Percentiles rank a stretch among this genome's conserved stretches.
Evolutionary conservation across 2,888 invertebrate genomes (phyloP).

Genomic region (Drosophila atripex): DNA sequence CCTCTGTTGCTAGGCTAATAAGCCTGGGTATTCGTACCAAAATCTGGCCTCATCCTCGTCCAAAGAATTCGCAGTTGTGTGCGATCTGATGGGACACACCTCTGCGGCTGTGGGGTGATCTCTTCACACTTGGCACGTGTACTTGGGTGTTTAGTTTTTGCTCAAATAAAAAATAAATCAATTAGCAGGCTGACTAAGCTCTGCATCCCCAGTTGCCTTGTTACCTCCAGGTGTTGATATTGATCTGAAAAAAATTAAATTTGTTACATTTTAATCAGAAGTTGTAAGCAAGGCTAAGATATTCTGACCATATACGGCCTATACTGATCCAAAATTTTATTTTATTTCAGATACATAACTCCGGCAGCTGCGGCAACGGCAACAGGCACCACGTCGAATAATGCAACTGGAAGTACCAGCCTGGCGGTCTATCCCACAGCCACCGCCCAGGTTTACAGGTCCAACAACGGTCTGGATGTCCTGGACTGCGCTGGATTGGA

Average conservation of each 20-base stretch:
- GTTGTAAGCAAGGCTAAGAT: neutral
- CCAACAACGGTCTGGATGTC: constrained; percentile 71
- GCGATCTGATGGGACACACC: constrained; percentile 53
- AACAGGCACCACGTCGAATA: constrained; percentile 45
- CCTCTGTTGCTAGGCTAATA: constrained; percentile 54
- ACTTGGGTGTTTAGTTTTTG: constrained; percentile 39
- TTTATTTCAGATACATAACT: constrained; percentile 79
- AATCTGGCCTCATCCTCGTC: constrained; percentile 20
- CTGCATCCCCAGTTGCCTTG: constrained; percentile 21
- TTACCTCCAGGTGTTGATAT: constrained; percentile 9
- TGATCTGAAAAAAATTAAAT: neutral
- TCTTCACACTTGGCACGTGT: constrained; percentile 61
- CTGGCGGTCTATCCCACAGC: constrained; percentile 79
- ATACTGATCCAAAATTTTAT: neutral
- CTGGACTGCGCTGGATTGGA: constrained; percentile 70
- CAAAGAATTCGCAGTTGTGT: constrained; percentile 65
- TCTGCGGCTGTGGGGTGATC: constrained; percentile 52
- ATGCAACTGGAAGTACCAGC: constrained; percentile 60
- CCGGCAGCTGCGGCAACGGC: constrained; percentile 80
- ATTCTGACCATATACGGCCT: too few species aligned
- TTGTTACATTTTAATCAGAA: neutral
- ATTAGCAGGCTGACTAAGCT: constrained; percentile 62
- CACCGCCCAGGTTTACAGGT: constrained; percentile 80
- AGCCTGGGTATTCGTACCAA: neutral
- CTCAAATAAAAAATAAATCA: constrained; percentile 71